A percentile compares a stretch with the other conserved stretches of the same genome.
Conservation (phyloP, 2,888 invertebrate genomes). For the Lithophane ornitopus region DNA sequence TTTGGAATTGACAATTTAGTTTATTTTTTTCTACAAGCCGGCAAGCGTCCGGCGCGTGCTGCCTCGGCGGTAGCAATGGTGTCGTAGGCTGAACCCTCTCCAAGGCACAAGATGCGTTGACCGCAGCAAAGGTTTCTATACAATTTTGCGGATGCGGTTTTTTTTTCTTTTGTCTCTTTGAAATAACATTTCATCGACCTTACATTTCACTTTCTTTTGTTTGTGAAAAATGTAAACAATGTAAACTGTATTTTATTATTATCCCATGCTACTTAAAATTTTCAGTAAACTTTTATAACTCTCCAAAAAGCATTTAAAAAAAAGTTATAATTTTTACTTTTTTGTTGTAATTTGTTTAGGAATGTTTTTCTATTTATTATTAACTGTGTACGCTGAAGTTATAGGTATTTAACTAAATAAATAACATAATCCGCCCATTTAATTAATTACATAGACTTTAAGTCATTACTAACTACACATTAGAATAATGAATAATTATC, state of each 20-base stretch:
- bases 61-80: slow-evolving; percentile 82
- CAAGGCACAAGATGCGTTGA: slow-evolving; percentile 73
- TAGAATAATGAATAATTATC: slow-evolving; percentile 14
- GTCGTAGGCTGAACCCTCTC: slow-evolving; percentile 70
- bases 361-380: not conserved
- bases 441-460: slow-evolving; percentile 17
- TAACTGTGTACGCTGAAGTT: too few relatives aligned
- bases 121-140: slow-evolving; percentile 66
- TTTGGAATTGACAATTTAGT: slow-evolving; percentile 34
- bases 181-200: slow-evolving; percentile 17
- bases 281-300: not conserved
- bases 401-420: too few relatives aligned
- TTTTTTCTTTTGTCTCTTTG: slow-evolving; percentile 51
- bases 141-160: slow-evolving; percentile 61
- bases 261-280: not conserved
- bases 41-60: slow-evolving; percentile 78
- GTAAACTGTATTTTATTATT: not conserved
- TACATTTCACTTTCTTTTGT: slow-evolving; percentile 54
- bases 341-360: not conserved
- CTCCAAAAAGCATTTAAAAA: too few relatives aligned
- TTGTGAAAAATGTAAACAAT: slow-evolving; percentile 14
- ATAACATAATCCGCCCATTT: not conserved
- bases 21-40: slow-evolving; percentile 57
- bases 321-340: not conserved
- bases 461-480: not conserved